phyloP scores from a whole-genome alignment of 2,888 invertebrate genomes.

The Folsomia candida region DNA sequence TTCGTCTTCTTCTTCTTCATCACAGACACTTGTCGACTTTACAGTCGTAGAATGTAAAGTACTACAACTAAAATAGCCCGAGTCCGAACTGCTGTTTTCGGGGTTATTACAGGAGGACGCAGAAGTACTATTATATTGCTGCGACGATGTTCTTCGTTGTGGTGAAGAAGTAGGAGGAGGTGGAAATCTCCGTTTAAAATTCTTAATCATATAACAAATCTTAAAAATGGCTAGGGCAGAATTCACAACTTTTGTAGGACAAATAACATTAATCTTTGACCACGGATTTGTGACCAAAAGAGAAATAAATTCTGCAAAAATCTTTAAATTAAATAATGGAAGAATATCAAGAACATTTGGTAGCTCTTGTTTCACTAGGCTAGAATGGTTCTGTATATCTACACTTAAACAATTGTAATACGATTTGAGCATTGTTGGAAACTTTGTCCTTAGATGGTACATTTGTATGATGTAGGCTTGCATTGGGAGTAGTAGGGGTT shows the following conservation, averaged over 20 bases:
- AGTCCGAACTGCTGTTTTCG: not conserved
- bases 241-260: not conserved
- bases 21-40: not conserved
- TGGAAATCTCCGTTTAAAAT: not conserved
- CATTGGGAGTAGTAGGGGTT: not conserved
- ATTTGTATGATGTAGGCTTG: not conserved
- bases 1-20: not conserved
- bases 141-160: not conserved
- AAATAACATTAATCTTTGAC: not conserved
- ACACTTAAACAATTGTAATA: not conserved
- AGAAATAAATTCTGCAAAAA: not conserved
- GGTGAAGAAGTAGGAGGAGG: not conserved
- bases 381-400: not conserved
- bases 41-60: too few relatives aligned
- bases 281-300: not conserved
- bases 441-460: not conserved
- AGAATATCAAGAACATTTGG: not conserved
- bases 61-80: not conserved
- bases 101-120: not conserved
- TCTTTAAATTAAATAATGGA: slow-evolving; percentile 1
- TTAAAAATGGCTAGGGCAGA: not conserved
- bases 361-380: not conserved
- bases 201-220: not conserved
- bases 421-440: slow-evolving; percentile 3
- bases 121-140: too few relatives aligned